Conservation (phyloP, 2,888 invertebrate species). For the Drosophila barbarae region DNA sequence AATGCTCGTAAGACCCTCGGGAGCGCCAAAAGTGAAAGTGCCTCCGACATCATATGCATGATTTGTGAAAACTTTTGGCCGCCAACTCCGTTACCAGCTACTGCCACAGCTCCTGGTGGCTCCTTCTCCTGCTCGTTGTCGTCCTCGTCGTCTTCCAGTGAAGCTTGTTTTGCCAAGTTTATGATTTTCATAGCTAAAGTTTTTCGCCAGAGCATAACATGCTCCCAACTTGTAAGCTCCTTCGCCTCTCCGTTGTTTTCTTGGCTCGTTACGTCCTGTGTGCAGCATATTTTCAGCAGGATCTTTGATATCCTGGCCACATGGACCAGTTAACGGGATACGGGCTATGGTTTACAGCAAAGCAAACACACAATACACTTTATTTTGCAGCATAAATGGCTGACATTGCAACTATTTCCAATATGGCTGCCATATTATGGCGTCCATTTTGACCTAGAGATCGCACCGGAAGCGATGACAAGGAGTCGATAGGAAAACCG, state of each 20-base stretch:
- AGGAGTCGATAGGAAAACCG: too few species aligned
- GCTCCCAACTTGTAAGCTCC: conserved; percentile 62
- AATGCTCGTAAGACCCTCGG: conserved; percentile 22
- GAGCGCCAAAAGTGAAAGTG: conserved; percentile 44
- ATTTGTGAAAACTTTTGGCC: conserved; percentile 70
- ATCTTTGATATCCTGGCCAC: conserved; percentile 51
- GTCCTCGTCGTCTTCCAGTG: background rate
- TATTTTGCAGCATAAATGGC: conserved; percentile 47
- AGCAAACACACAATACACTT: conserved; percentile 26
- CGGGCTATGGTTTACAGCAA: conserved; percentile 7
- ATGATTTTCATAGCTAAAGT: conserved; percentile 73
- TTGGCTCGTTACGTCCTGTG: conserved; percentile 12
- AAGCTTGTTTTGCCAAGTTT: conserved; percentile 68
- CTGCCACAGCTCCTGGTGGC: background rate
- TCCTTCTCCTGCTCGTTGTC: conserved; percentile 1
- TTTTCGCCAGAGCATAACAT: conserved; percentile 59
- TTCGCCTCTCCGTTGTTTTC: conserved; percentile 29
- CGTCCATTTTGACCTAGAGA: too few species aligned
- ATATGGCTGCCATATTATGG: too few species aligned
- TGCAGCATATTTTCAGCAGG: conserved; percentile 31
- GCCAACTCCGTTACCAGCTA: conserved; percentile 15
- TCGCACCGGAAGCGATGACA: background rate
- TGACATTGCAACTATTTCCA: conserved; percentile 47
- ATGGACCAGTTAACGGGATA: conserved; percentile 37
- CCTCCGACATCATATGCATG: conserved; percentile 69